Conservation (phyloP, 1,140 invertebrate genomes). For the Berghia stephanieae region DNA sequence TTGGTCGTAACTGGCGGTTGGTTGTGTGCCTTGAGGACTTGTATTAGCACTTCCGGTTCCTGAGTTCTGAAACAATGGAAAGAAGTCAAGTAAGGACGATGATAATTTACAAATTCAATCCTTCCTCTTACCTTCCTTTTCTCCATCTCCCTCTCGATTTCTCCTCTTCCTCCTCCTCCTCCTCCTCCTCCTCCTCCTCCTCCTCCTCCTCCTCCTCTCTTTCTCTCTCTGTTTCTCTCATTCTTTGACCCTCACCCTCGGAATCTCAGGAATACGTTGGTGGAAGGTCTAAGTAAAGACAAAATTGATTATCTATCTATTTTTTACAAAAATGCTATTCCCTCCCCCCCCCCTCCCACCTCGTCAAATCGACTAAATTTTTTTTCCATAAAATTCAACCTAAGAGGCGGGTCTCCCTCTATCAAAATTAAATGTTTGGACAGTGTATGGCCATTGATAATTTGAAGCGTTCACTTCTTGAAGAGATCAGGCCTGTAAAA, state of each 20-base stretch:
- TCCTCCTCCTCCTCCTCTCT: not conserved
- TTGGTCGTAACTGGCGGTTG: constrained; percentile 45
- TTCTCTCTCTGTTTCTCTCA: not conserved
- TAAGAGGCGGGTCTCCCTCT: no score
- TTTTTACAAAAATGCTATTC: not conserved
- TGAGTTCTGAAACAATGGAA: not conserved
- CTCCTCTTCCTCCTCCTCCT: not conserved
- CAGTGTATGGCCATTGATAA: no score
- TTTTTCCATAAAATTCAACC: no score
- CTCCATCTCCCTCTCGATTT: not conserved
- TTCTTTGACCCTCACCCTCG: not conserved
- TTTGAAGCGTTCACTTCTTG: no score
- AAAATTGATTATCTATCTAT: not conserved
- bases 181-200: not conserved
- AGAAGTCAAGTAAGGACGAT: not conserved
- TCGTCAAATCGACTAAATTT: no score
- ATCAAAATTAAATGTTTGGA: no score
- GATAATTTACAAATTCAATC: not conserved
- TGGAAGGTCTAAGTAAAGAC: no score
- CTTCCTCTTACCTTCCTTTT: not conserved
- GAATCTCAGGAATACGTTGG: no score
- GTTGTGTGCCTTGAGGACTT: constrained; percentile 36
- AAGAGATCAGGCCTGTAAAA: no score
- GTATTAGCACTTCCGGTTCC: constrained; percentile 33
- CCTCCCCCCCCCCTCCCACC: no score